Evolutionary conservation across 1,140 invertebrate species (phyloP), one percentile per base, ranked within the genome.

Genomic region (Megathymus violae): DNA sequence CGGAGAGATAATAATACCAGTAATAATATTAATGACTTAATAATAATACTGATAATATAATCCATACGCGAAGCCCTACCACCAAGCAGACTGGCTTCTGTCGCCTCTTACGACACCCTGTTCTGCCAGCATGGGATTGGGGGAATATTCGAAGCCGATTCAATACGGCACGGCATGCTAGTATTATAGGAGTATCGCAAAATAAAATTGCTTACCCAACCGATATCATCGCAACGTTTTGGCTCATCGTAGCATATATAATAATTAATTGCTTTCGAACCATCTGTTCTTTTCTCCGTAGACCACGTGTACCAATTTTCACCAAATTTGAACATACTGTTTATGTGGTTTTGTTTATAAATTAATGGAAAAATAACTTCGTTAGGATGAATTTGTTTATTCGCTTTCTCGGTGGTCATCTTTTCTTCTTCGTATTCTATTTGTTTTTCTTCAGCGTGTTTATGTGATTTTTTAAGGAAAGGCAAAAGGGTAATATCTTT

Each of bases 261-360:
- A 62, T 89, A 89, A 52, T 81, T 88, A 11, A 68, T 76, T 0
- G 75, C 80, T 17, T 81, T 86, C 0, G 87, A 82, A 0, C 85
- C 85, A 47, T 89, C 87, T 0, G 71, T 72, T 4, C 85, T 63
- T 48, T 81, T 85, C 44, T 89, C 87, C 4, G 74, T 80, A 0
- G 85, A 81, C 87, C 87, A 89, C 11, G 87, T 89, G 54, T 88
- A 88, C 87, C 85, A 89, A 17, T 81, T 88, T 22, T 88, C 82
- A 3, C 82, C 87, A 48, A 87, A 88, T 58, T 88, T 88, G 51
- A 89, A 89, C 87, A 89, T 88, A 34, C 81, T 88, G 54, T 86
- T 88, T 16, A 89, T 80, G 50, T 89, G 81, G 46, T 36, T 75
- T 64, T 89, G 87, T 4, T 67, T 69, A 60, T 88, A 88, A 56